Evolutionary conservation across 2,888 invertebrate species (phyloP), one percentile per base, ranked within the genome.

Genomic region (Netelia melanura): DNA sequence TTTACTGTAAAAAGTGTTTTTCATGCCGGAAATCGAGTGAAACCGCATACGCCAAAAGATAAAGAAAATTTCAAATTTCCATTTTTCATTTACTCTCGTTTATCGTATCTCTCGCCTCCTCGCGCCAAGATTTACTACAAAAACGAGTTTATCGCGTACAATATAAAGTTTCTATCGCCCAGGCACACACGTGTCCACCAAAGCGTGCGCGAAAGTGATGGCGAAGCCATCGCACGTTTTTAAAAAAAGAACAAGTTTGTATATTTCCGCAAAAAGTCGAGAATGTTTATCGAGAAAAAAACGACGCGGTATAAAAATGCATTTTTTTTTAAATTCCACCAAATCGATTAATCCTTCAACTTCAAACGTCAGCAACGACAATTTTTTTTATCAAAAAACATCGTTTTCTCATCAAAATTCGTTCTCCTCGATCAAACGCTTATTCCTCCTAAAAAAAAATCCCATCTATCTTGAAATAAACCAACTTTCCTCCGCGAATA

Each of bases 141-240:
- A 72, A 65, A 65, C 17, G 64, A 64, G 79, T 71, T 71, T 71
- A 65, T 8, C 44, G 64, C 43, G 14, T 25, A 11, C 25, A 44
- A 25, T 10, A 14, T 70, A 70, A 10, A 70, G 79, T 70, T 79
- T 79, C 70, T 64, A 71, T 71, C 70, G 54, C 52, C 44, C 54
- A 71, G 62, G 64, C 62, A 48, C 38, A 43, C 48, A 52, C 71
- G 71, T 54, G 71, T 56, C 38, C 21, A 71, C 3, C 71, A 72
- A 64, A 79, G 71, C 71, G 54, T 79, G 79, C 79, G 56, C 44
- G 79, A 79, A 79, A 79, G 79, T 79, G 56, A 71, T 54, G 52
- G 44, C 11, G 25, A n/a, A 9, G 23, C 6, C 21, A 25, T 58
- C 43, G 10, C 48, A 6, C 30, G 30, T 3, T 30, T 30, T 5